Base-by-base conservation (phyloP, 2,888 invertebrate genomes). In the Cantharis nigra region DNA sequence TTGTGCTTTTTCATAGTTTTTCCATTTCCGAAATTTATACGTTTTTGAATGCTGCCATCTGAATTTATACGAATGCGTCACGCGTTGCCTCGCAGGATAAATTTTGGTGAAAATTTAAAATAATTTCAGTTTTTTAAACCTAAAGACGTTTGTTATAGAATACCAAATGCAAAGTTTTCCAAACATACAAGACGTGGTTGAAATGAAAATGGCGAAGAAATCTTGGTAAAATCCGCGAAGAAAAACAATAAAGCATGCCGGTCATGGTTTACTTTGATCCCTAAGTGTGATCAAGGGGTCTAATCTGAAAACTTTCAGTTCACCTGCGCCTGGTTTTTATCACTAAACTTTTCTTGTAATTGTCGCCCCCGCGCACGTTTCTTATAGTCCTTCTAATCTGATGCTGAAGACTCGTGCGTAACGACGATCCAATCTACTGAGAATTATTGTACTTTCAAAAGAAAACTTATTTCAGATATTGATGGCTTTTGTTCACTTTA, bases 181-280 rank as follows among this genome's bases (percentile, higher is more conserved):
- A 3, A 65, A 73, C 64, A 49, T 18, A 26, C 71, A 73, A 33
- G 64, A 67, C 71, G 75, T 75, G 75, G 65, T 69, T 67, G 30
- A 75, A 75, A 75, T 75, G 63, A 69, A 75, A 70, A 49, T 28
- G 62, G 49, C 49, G 23, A 75, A 28, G 33, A 70, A 70, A n/a
- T 67, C 26, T n/a, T 67, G 65, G 9, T 9, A 71, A 65, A 70
- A 71, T 63, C 49, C 49, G 64, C 30, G 70, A 77, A 74, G 69
- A 74, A 77, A 80, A 81, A 81, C 80, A 80, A 81, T 81, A 80
- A 80, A 77, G 80, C 78, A 80, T 80, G 76, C 78, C 67, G 79
- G 81, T 79, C 80, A 79, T 77, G 81, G 74, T 74, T 76, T 70
- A 71, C 75, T 75, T 71, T 80, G 79, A 81, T 81, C 81, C 81